phyloP scores from a whole-genome alignment of 2,888 invertebrate species.

The Nysson spinosus region DNA sequence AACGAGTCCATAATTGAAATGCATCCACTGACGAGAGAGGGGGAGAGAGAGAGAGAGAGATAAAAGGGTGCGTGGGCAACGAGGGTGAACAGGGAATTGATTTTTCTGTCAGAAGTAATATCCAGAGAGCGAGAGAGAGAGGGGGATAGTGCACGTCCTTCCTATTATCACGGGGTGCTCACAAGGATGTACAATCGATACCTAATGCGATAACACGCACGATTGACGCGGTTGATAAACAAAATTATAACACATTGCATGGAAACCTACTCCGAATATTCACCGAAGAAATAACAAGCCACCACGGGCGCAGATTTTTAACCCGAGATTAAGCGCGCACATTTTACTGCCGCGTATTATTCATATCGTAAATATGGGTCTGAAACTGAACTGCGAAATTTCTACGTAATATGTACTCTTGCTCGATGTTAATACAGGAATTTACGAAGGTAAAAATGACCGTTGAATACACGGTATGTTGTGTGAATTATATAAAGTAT shows the following conservation, averaged over 20 bases:
- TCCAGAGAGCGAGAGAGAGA: conserved; percentile 32
- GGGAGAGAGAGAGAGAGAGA: neutral
- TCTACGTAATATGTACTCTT: too few relatives aligned
- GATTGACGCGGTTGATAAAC: conserved; percentile 17
- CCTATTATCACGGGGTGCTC: conserved; percentile 10
- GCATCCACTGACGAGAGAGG: neutral
- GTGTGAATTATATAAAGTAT: too few relatives aligned
- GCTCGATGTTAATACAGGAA: too few relatives aligned
- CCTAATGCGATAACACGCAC: conserved; percentile 26
- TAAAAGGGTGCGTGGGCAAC: conserved; percentile 7
- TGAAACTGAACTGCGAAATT: too few relatives aligned
- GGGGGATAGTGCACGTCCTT: conserved; percentile 24
- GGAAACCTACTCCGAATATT: too few relatives aligned
- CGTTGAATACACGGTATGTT: too few relatives aligned
- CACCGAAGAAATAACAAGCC: too few relatives aligned
- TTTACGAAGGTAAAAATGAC: too few relatives aligned
- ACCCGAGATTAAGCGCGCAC: conserved; percentile 15
- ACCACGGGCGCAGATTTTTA: neutral
- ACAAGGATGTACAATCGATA: conserved; percentile 10
- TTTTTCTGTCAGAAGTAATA: conserved; percentile 45
- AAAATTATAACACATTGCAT: conserved; percentile 5
- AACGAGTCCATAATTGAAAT: conserved; percentile 25
- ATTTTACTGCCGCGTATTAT: conserved; percentile 10
- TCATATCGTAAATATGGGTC: neutral
- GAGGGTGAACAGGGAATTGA: conserved; percentile 32